Percentiles rank a stretch among this genome's conserved stretches.
phyloP scores from a whole-genome alignment of 2,113 vertebrate species.

The Calyptomena viridis region DNA sequence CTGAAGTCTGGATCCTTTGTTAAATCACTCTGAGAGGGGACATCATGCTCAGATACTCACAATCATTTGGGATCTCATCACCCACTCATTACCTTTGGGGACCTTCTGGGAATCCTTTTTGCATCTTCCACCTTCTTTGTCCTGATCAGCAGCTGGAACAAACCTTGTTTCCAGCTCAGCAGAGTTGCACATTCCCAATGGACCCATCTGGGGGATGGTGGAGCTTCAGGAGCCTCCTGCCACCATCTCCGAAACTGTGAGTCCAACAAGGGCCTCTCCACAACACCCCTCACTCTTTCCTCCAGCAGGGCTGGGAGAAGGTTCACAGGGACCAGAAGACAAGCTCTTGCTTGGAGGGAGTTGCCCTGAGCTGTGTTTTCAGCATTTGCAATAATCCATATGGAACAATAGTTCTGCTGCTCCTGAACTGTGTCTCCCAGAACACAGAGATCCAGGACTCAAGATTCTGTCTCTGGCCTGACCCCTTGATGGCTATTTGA shows the following conservation, averaged over 20 bases:
- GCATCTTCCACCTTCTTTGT: not conserved
- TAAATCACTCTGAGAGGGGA: not conserved
- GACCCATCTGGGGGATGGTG: no score
- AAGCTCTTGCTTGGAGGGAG: not conserved
- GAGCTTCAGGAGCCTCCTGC: not conserved
- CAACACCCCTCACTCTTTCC: not conserved
- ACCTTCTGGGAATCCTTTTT: not conserved
- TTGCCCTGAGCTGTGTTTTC: not conserved
- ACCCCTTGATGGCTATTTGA: not conserved
- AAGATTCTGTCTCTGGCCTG: not conserved
- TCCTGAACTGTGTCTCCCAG: not conserved
- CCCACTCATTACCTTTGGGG: not conserved
- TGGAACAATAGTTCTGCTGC: not conserved
- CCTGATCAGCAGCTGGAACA: not conserved
- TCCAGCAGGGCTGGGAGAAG: not conserved
- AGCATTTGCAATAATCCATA: not conserved
- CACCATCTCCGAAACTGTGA: not conserved
- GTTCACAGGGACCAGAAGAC: not conserved
- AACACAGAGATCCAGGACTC: not conserved
- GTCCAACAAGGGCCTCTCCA: not conserved
- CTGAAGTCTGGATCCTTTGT: not conserved
- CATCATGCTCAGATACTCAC: not conserved
- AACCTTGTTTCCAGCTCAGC: not conserved
- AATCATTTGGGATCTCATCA: not conserved
- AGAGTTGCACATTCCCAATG: not conserved